phyloP scores from a whole-genome alignment of 92 coral and sea anemone genomes.

The Epizoanthus stellaris region DNA sequence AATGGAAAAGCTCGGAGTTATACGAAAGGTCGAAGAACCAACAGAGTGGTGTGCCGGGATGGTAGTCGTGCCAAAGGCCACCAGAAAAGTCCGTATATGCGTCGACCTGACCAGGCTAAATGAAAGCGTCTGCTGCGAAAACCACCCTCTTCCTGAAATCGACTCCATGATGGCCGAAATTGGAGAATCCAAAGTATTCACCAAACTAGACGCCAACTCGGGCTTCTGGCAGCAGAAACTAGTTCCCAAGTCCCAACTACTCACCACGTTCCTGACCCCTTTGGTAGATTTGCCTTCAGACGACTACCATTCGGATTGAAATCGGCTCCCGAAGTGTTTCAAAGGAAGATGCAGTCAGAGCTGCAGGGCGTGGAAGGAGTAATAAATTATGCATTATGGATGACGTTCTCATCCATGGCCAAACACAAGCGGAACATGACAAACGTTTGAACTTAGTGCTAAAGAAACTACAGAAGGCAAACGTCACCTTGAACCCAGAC shows the following conservation, averaged over 20 bases:
- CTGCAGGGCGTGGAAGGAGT: slow-evolving; percentile 48
- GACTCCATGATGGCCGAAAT: slow-evolving; percentile 59
- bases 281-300: slow-evolving; percentile 53
- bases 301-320: slow-evolving; percentile 57
- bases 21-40: slow-evolving; percentile 52
- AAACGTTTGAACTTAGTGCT: slow-evolving; percentile 33
- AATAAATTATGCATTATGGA: slow-evolving; percentile 45
- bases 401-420: slow-evolving; percentile 53
- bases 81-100: slow-evolving; percentile 47
- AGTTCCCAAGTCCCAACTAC: slow-evolving; percentile 40
- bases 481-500: slow-evolving; percentile 49
- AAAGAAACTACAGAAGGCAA: slow-evolving; percentile 42
- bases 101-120: slow-evolving; percentile 52
- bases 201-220: slow-evolving; percentile 57
- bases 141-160: slow-evolving; percentile 55
- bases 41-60: slow-evolving; percentile 64
- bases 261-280: slow-evolving; percentile 64
- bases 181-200: slow-evolving; percentile 53
- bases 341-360: slow-evolving; percentile 48
- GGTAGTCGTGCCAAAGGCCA: slow-evolving; percentile 56
- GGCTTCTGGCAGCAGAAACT: slow-evolving; percentile 63
- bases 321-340: slow-evolving; percentile 59
- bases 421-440: slow-evolving; percentile 52
- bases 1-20: slow-evolving; percentile 55
- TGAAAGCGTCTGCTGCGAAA: slow-evolving; percentile 51